Conservation (phyloP, 1,140 invertebrate species). For the Heliconius himera region DNA sequence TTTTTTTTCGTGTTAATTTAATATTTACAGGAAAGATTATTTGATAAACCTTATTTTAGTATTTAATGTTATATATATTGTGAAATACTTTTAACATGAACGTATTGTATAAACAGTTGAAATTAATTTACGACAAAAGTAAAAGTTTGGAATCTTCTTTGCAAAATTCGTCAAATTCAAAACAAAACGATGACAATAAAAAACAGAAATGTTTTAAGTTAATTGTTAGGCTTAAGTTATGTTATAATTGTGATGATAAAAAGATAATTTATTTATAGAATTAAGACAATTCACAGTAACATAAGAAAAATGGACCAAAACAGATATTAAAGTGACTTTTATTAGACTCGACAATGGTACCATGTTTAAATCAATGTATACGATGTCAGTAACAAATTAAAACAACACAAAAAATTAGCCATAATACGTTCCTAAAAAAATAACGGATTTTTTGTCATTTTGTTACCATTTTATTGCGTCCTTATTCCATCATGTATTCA, state of each 20-base stretch:
- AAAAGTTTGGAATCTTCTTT: neutral
- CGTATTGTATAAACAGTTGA: too few relatives aligned
- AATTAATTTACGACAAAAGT: too few relatives aligned
- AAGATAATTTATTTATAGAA: neutral
- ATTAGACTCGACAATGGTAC: neutral
- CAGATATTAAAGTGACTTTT: neutral
- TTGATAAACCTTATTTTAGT: too few relatives aligned
- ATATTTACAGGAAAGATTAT: too few relatives aligned
- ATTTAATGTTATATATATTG: too few relatives aligned
- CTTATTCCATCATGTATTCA: slow-evolving; percentile 8
- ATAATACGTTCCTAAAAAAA: slow-evolving; percentile 31
- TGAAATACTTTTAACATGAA: too few relatives aligned
- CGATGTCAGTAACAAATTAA: neutral
- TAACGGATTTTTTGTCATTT: neutral
- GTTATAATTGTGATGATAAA: slow-evolving; percentile 10
- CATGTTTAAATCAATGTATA: neutral
- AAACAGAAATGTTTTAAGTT: neutral
- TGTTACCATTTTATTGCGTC: slow-evolving; percentile 24
- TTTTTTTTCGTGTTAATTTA: too few relatives aligned
- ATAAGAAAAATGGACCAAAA: neutral
- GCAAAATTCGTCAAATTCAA: neutral
- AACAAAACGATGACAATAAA: neutral
- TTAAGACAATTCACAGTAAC: neutral
- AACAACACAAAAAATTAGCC: slow-evolving; percentile 22
- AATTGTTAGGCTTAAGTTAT: neutral